A percentile compares a stretch with the other conserved stretches of the same genome.
Conservation (phyloP, 2,888 invertebrate species). For the Oxystoma pomonae region DNA sequence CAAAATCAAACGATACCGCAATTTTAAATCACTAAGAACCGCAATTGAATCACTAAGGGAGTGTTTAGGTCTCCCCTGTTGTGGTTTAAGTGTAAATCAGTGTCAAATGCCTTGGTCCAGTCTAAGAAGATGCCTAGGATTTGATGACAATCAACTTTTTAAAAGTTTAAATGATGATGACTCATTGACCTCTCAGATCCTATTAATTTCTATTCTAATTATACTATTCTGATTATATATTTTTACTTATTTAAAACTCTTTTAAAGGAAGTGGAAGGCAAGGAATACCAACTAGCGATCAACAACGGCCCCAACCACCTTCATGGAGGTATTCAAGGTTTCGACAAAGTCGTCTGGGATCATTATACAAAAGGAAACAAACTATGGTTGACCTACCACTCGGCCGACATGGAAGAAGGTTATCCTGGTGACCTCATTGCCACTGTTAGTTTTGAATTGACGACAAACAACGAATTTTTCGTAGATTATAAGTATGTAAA, state of each 20-base stretch:
- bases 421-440: constrained; percentile 81
- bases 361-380: constrained; percentile 35
- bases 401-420: constrained; percentile 78
- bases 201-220: too few relatives aligned
- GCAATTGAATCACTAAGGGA: too few relatives aligned
- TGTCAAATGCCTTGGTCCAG: too few relatives aligned
- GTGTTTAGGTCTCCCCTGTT: too few relatives aligned
- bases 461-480: constrained; percentile 66
- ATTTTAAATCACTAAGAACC: too few relatives aligned
- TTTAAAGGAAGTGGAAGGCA: background rate
- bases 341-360: constrained; percentile 58
- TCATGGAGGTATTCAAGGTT: constrained; percentile 82
- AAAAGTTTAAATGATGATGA: too few relatives aligned
- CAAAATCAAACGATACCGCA: too few relatives aligned
- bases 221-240: background rate
- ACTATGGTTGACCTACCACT: constrained; percentile 70
- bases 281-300: constrained; percentile 58
- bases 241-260: too few relatives aligned
- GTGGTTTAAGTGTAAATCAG: too few relatives aligned
- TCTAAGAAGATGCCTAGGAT: too few relatives aligned
- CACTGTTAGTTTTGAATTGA: constrained; percentile 67
- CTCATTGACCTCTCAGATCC: too few relatives aligned
- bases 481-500: constrained; percentile 59
- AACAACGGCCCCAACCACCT: constrained; percentile 70
- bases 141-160: too few relatives aligned